These are phyloP conservation scores for Catocala fraxini DNA, from an alignment of 2,888 invertebrate species.

Conservation along the genomic window DNA sequence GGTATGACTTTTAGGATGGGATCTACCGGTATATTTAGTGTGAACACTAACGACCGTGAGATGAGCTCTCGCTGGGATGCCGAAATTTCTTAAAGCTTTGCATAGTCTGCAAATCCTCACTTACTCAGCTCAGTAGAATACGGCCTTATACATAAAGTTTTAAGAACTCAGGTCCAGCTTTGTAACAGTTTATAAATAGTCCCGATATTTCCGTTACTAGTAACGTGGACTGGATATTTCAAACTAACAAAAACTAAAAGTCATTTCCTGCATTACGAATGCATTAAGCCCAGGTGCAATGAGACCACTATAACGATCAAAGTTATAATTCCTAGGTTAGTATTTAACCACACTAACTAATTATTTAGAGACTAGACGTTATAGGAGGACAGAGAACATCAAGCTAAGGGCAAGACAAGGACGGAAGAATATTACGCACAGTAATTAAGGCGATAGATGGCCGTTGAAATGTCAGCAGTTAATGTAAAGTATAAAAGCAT, in stretches of 20 bases:
- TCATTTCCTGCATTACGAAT: conserved; percentile 50
- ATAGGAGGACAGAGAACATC: conserved; percentile 53
- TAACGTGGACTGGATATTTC: neutral
- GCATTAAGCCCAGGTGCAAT: conserved; percentile 53
- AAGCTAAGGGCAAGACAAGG: conserved; percentile 50
- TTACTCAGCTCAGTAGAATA: no score
- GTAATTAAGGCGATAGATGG: conserved; percentile 67
- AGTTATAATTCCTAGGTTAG: conserved; percentile 54
- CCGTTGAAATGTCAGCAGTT: conserved; percentile 78
- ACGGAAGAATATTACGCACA: conserved; percentile 41
- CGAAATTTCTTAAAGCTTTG: no score
- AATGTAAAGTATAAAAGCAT: conserved; percentile 62
- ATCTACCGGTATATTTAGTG: no score
- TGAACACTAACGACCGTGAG: no score
- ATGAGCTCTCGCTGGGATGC: no score
- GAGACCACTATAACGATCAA: conserved; percentile 52
- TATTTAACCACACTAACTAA: conserved; percentile 54
- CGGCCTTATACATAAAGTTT: no score
- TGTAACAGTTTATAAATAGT: no score
- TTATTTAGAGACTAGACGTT: conserved; percentile 56
- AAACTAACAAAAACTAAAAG: conserved; percentile 30
- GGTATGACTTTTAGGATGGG: no score
- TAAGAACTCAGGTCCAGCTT: no score
- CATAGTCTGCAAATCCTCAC: no score
- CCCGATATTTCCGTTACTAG: neutral